Conservation (phyloP, 2,888 invertebrate genomes). For the Prionchulus punctatus region DNA sequence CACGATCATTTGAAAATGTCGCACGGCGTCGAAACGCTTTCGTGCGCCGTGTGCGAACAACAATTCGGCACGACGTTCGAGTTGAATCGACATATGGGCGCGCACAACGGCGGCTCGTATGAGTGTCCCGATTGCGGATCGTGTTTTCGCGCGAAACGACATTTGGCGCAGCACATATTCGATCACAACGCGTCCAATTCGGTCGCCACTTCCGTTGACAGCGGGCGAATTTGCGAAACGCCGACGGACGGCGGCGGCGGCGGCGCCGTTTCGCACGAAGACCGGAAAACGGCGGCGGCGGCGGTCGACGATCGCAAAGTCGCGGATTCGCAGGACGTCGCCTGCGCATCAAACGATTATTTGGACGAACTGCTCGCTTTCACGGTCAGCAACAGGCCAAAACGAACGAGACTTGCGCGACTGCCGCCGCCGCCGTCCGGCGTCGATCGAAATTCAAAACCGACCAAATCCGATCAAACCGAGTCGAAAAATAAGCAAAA, state of each 20-base stretch:
- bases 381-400: no score
- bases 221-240: background rate
- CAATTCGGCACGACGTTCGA: slow-evolving; percentile 17
- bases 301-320: no score
- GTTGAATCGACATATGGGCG: slow-evolving; percentile 19
- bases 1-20: slow-evolving; percentile 13
- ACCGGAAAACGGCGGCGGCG: no score
- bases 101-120: slow-evolving; percentile 17
- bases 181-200: slow-evolving; percentile 9
- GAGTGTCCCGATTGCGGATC: slow-evolving; percentile 19
- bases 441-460: no score
- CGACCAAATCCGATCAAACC: no score
- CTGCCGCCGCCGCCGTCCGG: no score
- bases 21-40: background rate
- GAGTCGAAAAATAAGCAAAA: no score
- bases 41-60: slow-evolving; percentile 2
- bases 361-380: no score
- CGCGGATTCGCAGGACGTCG: no score
- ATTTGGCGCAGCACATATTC: slow-evolving; percentile 17
- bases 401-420: no score
- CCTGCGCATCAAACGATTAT: no score
- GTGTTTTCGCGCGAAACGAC: slow-evolving; percentile 17
- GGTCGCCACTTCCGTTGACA: background rate
- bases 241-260: background rate
- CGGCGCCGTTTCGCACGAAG: no score